Evolutionary conservation across 2,888 invertebrate species (phyloP), one percentile per base, ranked within the genome.

Genomic region (Phyllotreta striolata): DNA sequence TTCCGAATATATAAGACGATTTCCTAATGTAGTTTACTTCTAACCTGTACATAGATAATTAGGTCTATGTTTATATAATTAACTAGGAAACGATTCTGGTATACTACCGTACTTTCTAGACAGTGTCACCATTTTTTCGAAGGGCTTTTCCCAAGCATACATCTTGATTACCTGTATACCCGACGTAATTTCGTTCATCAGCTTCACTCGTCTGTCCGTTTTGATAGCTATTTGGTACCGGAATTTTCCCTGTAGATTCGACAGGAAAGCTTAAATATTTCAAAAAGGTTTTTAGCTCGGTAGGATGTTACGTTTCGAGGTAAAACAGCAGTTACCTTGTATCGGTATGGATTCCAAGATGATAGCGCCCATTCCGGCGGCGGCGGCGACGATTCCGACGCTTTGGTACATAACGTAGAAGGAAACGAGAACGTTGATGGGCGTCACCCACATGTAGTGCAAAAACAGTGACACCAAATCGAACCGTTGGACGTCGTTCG

Each of bases 401-500:
- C 80, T 83, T 14, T 74, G 74, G 82, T 86, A 89, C 70, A 88
- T 83, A 60, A 91, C 82, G 60, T 80, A 84, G 6, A 86, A 82
- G n/a, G 88, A 86, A 24, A 91, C 85, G 0, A 87, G 82, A 6
- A 89, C 87, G 73, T 91, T 89, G 9, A 93, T 83, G 0, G 93
- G 93, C 82, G 91, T 91, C 59, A 93, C 87, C 91, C 92, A 92
- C 49, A 93, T 79, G 77, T 89, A 93, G 80, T 93, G 91, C 9
- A 93, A 79, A 76, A 88, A 88, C 55, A 87, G 73, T 13, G 89
- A 85, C 13, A 88, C 86, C 79, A 88, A 80, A 76, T 94, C 94
- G 78, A 94, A 92, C 68, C 92, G 85, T 73, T 89, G 89, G 2
- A 94, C 93, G 77, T 95, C 95, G 74, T 93, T 94, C 0, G 93